These are phyloP conservation scores for Apostichopus californicus DNA, from an alignment of 35 echinoderm and acorn worm genomes.

Conservation along the genomic window DNA sequence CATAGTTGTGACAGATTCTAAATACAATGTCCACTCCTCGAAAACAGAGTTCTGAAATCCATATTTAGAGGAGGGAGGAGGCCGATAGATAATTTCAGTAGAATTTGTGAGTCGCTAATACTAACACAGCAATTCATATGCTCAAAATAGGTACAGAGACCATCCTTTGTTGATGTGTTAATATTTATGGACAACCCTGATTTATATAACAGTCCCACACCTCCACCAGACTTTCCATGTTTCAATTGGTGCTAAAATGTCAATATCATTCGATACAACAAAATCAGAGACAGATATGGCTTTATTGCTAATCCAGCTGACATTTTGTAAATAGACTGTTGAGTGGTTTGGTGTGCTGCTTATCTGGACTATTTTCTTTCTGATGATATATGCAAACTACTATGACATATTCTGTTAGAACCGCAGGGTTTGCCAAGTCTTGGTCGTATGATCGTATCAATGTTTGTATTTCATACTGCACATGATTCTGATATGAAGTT, in stretches of 20 bases:
- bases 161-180: slow-evolving; percentile 38
- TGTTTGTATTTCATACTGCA: slow-evolving; percentile 2
- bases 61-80: slow-evolving; percentile 29
- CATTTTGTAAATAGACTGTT: slow-evolving; percentile 34
- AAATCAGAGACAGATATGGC: slow-evolving; percentile 43
- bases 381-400: background rate
- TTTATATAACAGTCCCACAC: slow-evolving; percentile 44
- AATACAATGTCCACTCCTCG: slow-evolving; percentile 27
- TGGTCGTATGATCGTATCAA: background rate
- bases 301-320: slow-evolving; percentile 36
- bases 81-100: slow-evolving; percentile 32
- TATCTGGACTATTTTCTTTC: slow-evolving; percentile 23
- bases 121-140: slow-evolving; percentile 13
- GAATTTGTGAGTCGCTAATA: slow-evolving; percentile 16
- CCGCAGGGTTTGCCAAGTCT: background rate
- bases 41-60: slow-evolving; percentile 25
- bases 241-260: slow-evolving; percentile 45
- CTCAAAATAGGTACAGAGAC: slow-evolving; percentile 44
- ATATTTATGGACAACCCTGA: slow-evolving; percentile 28
- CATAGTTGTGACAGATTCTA: background rate
- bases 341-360: slow-evolving; percentile 8
- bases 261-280: slow-evolving; percentile 53
- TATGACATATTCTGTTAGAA: too few species aligned
- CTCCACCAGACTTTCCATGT: slow-evolving; percentile 39
- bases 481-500: background rate